phyloP scores from a whole-genome alignment of 2,797 vertebrate genomes.

The Anomalospiza imberbis region DNA sequence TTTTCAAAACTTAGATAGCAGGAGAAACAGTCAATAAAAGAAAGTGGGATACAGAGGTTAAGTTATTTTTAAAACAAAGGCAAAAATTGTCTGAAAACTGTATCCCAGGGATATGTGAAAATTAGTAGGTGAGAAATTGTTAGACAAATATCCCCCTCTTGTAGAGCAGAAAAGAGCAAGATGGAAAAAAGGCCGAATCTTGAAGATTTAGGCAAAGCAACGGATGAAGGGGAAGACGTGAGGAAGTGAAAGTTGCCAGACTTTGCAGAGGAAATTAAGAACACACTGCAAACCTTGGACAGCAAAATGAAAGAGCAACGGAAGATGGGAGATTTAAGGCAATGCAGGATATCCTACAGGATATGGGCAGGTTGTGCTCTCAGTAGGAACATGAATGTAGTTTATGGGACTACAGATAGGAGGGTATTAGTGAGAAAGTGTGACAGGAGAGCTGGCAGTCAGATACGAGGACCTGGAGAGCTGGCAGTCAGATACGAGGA shows the following conservation, averaged over 20 bases:
- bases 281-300: background rate
- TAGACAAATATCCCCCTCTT: background rate
- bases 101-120: background rate
- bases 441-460: background rate
- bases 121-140: background rate
- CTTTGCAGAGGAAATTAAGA: background rate
- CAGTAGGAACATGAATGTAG: background rate
- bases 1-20: background rate
- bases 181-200: background rate
- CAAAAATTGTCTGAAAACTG: background rate
- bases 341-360: background rate
- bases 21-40: background rate
- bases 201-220: background rate
- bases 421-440: background rate
- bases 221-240: background rate
- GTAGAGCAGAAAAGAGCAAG: background rate
- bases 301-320: background rate
- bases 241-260: background rate
- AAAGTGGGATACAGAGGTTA: background rate
- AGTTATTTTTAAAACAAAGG: background rate
- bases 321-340: background rate
- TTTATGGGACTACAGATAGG: background rate
- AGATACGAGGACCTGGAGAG: background rate
- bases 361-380: fast-evolving
- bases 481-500: background rate